These are phyloP conservation scores for Sardinella longiceps DNA, from an alignment of 2,797 vertebrate species.

Conservation along the genomic window DNA sequence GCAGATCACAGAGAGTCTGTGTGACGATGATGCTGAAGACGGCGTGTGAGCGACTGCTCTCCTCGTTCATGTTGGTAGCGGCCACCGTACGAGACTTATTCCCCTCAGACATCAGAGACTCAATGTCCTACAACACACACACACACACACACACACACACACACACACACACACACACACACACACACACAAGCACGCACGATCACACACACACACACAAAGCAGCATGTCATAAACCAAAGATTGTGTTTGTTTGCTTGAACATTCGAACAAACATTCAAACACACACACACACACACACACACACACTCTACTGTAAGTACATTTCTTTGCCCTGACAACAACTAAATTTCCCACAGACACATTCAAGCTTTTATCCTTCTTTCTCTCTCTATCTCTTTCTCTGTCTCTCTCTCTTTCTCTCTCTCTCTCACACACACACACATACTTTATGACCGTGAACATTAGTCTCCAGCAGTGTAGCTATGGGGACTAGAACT, in stretches of 20 bases:
- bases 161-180: neutral
- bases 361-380: neutral
- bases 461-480: neutral
- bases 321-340: neutral
- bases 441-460: neutral
- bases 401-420: neutral
- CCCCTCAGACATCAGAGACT: constrained; percentile 97
- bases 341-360: neutral
- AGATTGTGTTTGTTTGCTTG: neutral
- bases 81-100: constrained; percentile 98
- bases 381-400: neutral
- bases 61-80: constrained; percentile 99
- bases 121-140: constrained; percentile 84
- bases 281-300: neutral
- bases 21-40: constrained; percentile 98
- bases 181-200: neutral
- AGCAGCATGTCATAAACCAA: neutral
- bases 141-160: neutral
- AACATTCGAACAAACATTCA: neutral
- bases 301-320: neutral
- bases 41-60: constrained; percentile 96
- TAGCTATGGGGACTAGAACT: neutral
- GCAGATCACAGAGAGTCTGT: constrained; percentile 91
- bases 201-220: neutral
- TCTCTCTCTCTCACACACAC: neutral